Evolutionary conservation across 2,888 invertebrate genomes (phyloP).

Genomic region (Lamellibrachia satsuma): DNA sequence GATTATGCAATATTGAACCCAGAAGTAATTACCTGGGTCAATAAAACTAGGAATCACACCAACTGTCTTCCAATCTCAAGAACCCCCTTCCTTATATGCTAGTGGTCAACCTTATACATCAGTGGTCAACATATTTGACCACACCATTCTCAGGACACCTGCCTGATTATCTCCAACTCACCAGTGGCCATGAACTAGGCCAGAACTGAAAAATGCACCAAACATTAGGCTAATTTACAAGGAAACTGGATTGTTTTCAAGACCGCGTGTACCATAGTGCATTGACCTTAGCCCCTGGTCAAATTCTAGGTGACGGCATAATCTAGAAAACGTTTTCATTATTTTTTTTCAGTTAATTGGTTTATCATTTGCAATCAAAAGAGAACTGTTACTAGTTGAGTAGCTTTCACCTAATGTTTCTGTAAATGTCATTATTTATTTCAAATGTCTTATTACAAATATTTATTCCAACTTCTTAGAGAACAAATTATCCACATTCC

Average conservation of each 20-base stretch:
- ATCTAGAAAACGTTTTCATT: not conserved
- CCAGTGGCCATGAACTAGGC: not conserved
- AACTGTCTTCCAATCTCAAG: not conserved
- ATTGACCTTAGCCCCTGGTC: not conserved
- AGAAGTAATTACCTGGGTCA: not conserved
- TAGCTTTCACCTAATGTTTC: too few species aligned
- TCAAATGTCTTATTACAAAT: too few species aligned
- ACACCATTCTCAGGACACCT: not conserved
- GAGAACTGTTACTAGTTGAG: too few species aligned
- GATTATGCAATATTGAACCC: not conserved
- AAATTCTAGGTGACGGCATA: not conserved
- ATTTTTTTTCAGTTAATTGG: not conserved
- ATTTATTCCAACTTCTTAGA: too few species aligned
- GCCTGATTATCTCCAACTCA: not conserved
- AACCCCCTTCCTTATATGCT: not conserved
- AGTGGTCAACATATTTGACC: not conserved
- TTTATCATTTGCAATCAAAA: too few species aligned
- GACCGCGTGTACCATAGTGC: not conserved
- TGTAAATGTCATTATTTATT: too few species aligned
- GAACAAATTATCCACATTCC: not conserved
- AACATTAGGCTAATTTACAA: not conserved
- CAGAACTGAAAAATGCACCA: conserved; percentile 7
- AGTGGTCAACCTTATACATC: not conserved
- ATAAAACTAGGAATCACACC: not conserved
- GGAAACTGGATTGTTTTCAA: not conserved